Evolutionary conservation across 2,797 vertebrate species (phyloP).

Genomic region (Malacoctenus gilli): DNA sequence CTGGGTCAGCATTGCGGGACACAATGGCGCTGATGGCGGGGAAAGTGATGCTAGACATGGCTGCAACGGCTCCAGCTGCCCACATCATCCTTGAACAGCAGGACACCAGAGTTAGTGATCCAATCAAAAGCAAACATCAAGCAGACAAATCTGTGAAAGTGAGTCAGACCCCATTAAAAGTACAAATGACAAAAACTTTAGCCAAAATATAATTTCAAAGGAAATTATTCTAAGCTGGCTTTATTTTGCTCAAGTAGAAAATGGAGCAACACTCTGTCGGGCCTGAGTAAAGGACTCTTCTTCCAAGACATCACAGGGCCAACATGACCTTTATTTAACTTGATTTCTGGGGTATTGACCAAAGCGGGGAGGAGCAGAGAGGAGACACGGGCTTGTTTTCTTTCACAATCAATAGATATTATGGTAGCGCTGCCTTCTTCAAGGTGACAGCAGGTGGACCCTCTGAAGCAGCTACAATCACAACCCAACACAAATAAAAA

Average conservation of each 20-base stretch:
- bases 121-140: not conserved
- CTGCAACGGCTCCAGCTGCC: conserved; percentile 91
- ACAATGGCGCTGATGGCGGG: conserved; percentile 93
- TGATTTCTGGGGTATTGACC: conserved; percentile 35
- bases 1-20: conserved; percentile 90
- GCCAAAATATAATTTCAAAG: too few species aligned
- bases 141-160: too few species aligned
- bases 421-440: not conserved
- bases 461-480: conserved; percentile 9
- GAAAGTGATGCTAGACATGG: conserved; percentile 95
- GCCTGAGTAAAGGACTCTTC: conserved; percentile 3
- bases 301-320: conserved; percentile 7
- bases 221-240: too few species aligned
- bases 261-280: too few species aligned
- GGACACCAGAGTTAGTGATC: conserved; percentile 7
- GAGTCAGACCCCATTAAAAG: too few species aligned
- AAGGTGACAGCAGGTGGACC: conserved; percentile 14
- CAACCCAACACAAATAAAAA: conserved; percentile 28
- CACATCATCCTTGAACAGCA: conserved; percentile 89
- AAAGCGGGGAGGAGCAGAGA: conserved; percentile 22
- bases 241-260: not conserved
- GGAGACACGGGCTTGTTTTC: conserved; percentile 30
- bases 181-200: too few species aligned
- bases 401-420: conserved; percentile 39
- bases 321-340: conserved; percentile 44